A percentile compares a stretch with the other conserved stretches of the same genome.
Conservation (phyloP, 23 tunicate genomes). For the Styela clava region DNA sequence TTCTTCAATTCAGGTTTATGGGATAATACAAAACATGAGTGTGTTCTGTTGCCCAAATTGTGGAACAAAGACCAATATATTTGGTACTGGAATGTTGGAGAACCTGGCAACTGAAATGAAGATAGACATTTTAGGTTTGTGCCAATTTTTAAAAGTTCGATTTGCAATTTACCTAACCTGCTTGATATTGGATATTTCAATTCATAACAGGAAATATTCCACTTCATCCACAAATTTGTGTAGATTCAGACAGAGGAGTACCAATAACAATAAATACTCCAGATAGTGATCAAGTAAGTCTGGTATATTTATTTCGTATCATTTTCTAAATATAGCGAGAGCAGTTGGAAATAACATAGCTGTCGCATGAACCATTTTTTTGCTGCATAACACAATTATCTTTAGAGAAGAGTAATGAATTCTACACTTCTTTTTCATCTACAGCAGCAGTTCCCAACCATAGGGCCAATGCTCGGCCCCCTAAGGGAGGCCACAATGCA, state of each 20-base stretch:
- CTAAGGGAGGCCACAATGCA: too few relatives aligned
- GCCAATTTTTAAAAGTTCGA: background rate
- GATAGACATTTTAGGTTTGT: slow-evolving; percentile 42
- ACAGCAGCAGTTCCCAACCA: too few relatives aligned
- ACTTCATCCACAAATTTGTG: slow-evolving; percentile 10
- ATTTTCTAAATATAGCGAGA: too few relatives aligned
- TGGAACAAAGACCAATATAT: slow-evolving; percentile 39
- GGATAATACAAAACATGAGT: slow-evolving; percentile 63
- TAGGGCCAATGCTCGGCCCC: too few relatives aligned
- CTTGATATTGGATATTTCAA: too few relatives aligned
- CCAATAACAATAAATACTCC: slow-evolving; percentile 12
- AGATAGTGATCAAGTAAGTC: slow-evolving; percentile 9
- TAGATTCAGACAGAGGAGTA: slow-evolving; percentile 7
- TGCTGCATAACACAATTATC: too few relatives aligned
- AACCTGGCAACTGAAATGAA: slow-evolving; percentile 25
- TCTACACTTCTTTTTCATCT: too few relatives aligned
- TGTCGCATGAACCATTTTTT: too few relatives aligned
- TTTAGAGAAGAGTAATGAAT: too few relatives aligned
- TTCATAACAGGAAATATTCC: slow-evolving; percentile 17
- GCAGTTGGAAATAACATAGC: too few relatives aligned
- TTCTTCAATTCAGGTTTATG: slow-evolving; percentile 26
- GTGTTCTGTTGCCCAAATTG: slow-evolving; percentile 40
- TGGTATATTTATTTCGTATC: too few relatives aligned
- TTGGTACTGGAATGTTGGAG: slow-evolving; percentile 33
- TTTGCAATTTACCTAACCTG: background rate